Percentiles rank a stretch among this genome's conserved stretches.
These are phyloP conservation scores for Diadema setosum DNA, from an alignment of 35 echinoderm and acorn worm species.

Conservation along the genomic window DNA sequence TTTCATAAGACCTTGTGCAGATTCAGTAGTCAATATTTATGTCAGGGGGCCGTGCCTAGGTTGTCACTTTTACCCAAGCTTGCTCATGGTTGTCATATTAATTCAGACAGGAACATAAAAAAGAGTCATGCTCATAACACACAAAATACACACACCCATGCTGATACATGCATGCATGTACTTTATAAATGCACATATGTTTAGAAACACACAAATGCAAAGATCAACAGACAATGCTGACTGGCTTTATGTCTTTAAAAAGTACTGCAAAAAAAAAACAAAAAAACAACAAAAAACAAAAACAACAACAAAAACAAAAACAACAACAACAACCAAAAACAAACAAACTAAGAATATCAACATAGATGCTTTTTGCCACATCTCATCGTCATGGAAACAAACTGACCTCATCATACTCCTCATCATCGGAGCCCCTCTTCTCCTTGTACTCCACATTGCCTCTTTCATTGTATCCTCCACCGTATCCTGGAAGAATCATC, in stretches of 20 bases:
- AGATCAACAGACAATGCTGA: too few relatives aligned
- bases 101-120: too few relatives aligned
- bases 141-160: too few relatives aligned
- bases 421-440: slow-evolving; percentile 75
- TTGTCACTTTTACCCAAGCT: too few relatives aligned
- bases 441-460: slow-evolving; percentile 80
- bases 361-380: not conserved
- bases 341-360: not conserved
- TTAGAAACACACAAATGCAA: too few relatives aligned
- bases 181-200: too few relatives aligned
- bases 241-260: not conserved
- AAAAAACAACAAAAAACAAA: not conserved
- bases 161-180: too few relatives aligned
- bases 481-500: slow-evolving; percentile 60
- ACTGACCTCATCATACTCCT: slow-evolving; percentile 97
- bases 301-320: not conserved
- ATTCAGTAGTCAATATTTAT: too few relatives aligned
- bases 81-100: too few relatives aligned
- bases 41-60: too few relatives aligned
- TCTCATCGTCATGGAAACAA: not conserved
- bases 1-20: too few relatives aligned
- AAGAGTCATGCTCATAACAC: too few relatives aligned
- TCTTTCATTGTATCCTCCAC: slow-evolving; percentile 95
- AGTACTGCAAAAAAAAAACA: not conserved
- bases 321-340: not conserved